These are phyloP conservation scores for Epirrhoe alternata DNA, from an alignment of 2,888 invertebrate genomes.

Conservation along the genomic window DNA sequence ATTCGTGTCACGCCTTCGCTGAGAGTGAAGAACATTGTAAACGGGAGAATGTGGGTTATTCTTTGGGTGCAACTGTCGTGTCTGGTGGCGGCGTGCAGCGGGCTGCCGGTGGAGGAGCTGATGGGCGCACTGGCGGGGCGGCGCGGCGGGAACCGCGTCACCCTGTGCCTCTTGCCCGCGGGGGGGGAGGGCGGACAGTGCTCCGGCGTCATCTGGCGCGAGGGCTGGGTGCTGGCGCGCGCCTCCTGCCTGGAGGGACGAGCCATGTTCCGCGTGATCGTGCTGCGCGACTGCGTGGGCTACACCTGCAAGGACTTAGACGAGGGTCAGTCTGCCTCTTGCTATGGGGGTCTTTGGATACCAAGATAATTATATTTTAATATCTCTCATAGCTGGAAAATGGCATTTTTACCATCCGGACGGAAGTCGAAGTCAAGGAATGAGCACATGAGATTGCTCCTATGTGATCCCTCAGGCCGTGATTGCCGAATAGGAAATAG, in stretches of 20 bases:
- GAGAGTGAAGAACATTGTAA: not conserved
- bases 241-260: constrained; percentile 41
- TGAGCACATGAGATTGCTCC: too few relatives aligned
- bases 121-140: constrained; percentile 42
- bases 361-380: not conserved
- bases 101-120: constrained; percentile 30
- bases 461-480: too few relatives aligned
- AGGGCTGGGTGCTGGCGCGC: constrained; percentile 49
- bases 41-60: constrained; percentile 13
- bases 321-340: constrained; percentile 20
- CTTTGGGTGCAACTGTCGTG: constrained; percentile 8
- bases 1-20: not conserved
- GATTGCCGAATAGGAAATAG: too few relatives aligned
- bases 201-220: constrained; percentile 48
- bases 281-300: constrained; percentile 22
- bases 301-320: constrained; percentile 36
- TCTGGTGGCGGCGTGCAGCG: constrained; percentile 12
- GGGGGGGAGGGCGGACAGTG: constrained; percentile 38
- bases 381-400: not conserved
- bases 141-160: constrained; percentile 35
- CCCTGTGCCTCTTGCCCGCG: constrained; percentile 40
- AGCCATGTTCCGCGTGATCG: constrained; percentile 20
- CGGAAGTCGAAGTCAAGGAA: too few relatives aligned
- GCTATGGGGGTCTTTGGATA: not conserved
- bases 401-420: too few relatives aligned